These are phyloP conservation scores for Atractosteus spatula DNA, from an alignment of 2,113 vertebrate genomes.

Conservation along the genomic window DNA sequence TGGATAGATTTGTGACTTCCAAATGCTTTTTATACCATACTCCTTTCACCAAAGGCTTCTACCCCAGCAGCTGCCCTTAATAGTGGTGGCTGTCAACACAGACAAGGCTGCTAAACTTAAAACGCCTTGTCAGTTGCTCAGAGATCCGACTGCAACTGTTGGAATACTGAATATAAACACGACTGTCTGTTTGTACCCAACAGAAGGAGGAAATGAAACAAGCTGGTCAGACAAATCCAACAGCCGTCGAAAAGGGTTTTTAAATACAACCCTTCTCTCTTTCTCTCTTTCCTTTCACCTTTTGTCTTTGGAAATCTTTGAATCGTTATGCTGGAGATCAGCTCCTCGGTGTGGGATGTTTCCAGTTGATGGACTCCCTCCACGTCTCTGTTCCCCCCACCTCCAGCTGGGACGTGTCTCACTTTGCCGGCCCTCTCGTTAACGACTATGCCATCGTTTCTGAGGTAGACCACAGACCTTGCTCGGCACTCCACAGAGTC, in stretches of 20 bases:
- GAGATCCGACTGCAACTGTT: slow-evolving; percentile 43
- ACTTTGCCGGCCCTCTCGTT: slow-evolving; percentile 77
- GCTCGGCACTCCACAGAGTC: slow-evolving; percentile 67
- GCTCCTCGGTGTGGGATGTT: slow-evolving; percentile 82
- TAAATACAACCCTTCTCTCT: slow-evolving; percentile 56
- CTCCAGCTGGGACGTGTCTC: slow-evolving; percentile 83
- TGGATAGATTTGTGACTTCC: slow-evolving; percentile 32
- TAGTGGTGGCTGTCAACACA: slow-evolving; percentile 64
- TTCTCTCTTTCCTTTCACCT: neutral
- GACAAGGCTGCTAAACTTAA: slow-evolving; percentile 60
- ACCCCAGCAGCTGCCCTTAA: slow-evolving; percentile 52
- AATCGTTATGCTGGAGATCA: slow-evolving; percentile 85
- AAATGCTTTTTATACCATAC: slow-evolving; percentile 54
- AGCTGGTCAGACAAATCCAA: slow-evolving; percentile 9
- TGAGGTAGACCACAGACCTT: slow-evolving; percentile 76
- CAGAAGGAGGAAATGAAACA: slow-evolving; percentile 19
- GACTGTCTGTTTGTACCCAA: slow-evolving; percentile 51
- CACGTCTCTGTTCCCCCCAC: slow-evolving; percentile 74
- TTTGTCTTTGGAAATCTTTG: slow-evolving; percentile 73
- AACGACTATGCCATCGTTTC: slow-evolving; percentile 80
- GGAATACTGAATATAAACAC: slow-evolving; percentile 50
- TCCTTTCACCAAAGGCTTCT: slow-evolving; percentile 60
- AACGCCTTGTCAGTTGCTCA: slow-evolving; percentile 47
- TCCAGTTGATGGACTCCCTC: slow-evolving; percentile 86
- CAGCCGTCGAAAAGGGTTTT: slow-evolving; percentile 23